phyloP scores from a whole-genome alignment of 1,140 invertebrate species.

The Ceratina australensis region DNA sequence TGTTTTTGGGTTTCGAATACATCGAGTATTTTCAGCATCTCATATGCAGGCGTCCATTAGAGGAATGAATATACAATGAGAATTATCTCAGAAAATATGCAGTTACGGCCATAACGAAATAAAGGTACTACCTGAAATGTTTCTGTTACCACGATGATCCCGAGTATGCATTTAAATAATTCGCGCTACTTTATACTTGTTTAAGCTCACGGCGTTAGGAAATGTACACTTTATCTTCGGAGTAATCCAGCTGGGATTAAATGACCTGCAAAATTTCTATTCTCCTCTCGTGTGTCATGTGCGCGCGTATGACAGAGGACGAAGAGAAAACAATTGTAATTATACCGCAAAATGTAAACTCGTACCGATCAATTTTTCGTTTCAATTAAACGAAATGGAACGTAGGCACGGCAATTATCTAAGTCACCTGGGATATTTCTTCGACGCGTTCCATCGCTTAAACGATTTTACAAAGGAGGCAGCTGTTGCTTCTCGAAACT shows the following conservation, averaged over 20 bases:
- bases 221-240: background rate
- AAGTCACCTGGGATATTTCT: background rate
- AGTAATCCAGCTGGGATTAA: slow-evolving; percentile 8
- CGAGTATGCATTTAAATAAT: background rate
- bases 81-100: background rate
- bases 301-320: no score
- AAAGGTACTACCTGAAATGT: background rate
- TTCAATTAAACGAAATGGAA: background rate
- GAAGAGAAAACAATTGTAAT: background rate
- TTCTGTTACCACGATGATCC: background rate
- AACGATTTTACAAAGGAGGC: background rate
- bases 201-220: background rate
- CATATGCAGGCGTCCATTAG: background rate
- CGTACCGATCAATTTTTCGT: background rate
- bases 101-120: background rate
- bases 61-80: background rate
- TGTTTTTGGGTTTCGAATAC: background rate
- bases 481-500: background rate
- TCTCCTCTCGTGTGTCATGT: no score
- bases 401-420: background rate
- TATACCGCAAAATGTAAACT: background rate
- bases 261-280: background rate
- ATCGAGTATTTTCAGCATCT: background rate
- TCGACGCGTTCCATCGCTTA: background rate
- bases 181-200: background rate